Evolutionary conservation across 2,888 invertebrate species (phyloP).

Genomic region (Gonocerus acuteangulatus): DNA sequence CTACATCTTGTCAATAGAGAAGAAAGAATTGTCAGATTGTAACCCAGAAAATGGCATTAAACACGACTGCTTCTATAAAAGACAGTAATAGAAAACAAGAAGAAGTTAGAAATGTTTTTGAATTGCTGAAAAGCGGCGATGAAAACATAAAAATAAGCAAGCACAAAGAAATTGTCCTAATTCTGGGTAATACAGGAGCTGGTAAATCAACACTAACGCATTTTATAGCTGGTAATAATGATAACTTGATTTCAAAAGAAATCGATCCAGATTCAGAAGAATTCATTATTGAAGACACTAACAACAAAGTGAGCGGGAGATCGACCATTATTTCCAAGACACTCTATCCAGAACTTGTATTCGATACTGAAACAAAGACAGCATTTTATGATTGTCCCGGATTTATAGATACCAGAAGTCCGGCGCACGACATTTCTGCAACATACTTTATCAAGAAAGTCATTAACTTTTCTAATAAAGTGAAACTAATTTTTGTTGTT

Average conservation of each 20-base stretch:
- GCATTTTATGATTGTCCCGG: slow-evolving; percentile 11
- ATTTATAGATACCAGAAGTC: slow-evolving; percentile 9
- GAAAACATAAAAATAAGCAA: neutral
- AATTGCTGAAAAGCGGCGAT: slow-evolving; percentile 1
- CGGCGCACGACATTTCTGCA: slow-evolving; percentile 13
- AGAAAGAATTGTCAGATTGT: no score
- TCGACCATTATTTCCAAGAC: slow-evolving; percentile 3
- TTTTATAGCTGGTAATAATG: neutral
- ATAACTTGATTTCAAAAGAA: neutral
- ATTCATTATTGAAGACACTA: neutral
- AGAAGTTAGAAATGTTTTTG: neutral
- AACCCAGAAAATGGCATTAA: no score
- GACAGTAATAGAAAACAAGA: no score
- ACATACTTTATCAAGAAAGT: slow-evolving; percentile 14
- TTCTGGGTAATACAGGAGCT: slow-evolving; percentile 7
- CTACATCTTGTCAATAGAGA: no score
- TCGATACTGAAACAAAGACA: neutral
- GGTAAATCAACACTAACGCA: slow-evolving; percentile 1
- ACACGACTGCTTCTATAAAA: no score
- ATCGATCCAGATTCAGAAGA: neutral
- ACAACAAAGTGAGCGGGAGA: neutral
- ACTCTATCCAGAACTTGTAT: slow-evolving; percentile 3
- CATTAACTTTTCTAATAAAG: neutral
- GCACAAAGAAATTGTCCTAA: neutral
- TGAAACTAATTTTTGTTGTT: slow-evolving; percentile 9